Evolutionary conservation across 2,113 vertebrate genomes (phyloP), one percentile per base, ranked within the genome.

Genomic region (Cynoglossus semilaevis): DNA sequence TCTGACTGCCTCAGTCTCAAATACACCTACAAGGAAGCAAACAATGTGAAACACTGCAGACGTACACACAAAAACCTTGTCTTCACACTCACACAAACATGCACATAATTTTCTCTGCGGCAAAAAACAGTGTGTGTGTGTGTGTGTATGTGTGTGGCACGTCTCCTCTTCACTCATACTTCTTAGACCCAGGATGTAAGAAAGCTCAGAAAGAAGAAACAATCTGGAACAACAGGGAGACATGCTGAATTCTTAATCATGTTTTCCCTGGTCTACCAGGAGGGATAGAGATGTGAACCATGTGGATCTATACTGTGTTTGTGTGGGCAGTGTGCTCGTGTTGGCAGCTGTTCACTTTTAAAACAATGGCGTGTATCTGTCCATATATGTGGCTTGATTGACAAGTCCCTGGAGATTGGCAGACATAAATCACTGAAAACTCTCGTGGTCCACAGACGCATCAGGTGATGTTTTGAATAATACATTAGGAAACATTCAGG

Each of bases 161-260:
- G 15, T 65, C 56, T 56, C 54, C 46, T 55, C 51, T 34, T 63
- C 43, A 46, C 42, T 15, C 17, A 42, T 40, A 55, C 61, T 50
- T 51, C 65, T 61, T 80, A 57, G 17, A 42, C 74, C 59, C 15
- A 71, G 18, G 17, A 50, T 15, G 4, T 1, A 3, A 52, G 53
- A 79, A 40, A 58, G 77, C 76, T 52, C 76, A 83, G 77, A 76
- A 76, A 83, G 80, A 78, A 29, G 6, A 29, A 29, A 78, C 82
- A 76, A 67, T 64, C 15, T 45, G 49, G 46, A 76, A 73, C 63
- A 59, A 60, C 72, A 52, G 70, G 15, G 71, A 69, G 69, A 63
- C 58, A 58, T 56, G 18, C 67, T 87, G 80, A 87, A 90, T 89
- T 82, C 86, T 89, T 89, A 77, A 88, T 83, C 63, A 70, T 80